Percentiles rank a stretch among this genome's conserved stretches.
Conservation (phyloP, 2,113 vertebrate genomes). For the Muntiacus muntjak region DNA sequence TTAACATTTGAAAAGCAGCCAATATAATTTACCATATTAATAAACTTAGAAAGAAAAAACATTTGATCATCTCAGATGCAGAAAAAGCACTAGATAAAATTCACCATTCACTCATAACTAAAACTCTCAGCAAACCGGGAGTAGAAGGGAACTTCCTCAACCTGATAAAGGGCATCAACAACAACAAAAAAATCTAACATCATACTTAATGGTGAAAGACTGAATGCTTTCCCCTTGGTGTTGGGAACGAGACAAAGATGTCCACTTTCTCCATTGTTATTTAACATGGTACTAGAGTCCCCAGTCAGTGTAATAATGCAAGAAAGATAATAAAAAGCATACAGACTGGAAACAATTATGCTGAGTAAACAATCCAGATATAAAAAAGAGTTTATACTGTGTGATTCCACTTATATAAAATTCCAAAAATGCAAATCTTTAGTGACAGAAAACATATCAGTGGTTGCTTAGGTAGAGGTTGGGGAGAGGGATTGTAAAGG, state of each 20-base stretch:
- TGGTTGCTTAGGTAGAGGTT: neutral
- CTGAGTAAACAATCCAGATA: neutral
- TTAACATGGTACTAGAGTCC: neutral
- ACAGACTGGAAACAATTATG: neutral
- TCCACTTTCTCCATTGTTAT: neutral
- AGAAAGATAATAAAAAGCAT: neutral
- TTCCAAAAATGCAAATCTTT: neutral
- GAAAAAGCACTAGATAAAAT: slow-evolving; percentile 25
- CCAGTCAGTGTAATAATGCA: neutral
- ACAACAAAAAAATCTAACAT: neutral
- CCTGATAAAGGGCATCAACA: neutral
- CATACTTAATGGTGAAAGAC: neutral
- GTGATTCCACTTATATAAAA: slow-evolving; percentile 10
- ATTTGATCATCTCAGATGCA: neutral
- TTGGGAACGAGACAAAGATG: neutral
- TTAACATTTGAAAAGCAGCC: neutral
- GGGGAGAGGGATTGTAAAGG: neutral
- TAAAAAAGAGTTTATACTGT: neutral
- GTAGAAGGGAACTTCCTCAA: neutral
- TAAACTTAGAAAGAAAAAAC: neutral
- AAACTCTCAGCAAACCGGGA: neutral
- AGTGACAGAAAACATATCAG: neutral
- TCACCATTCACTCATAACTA: neutral
- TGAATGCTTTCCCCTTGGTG: neutral
- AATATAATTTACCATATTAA: neutral